Conservation (phyloP, 2,888 invertebrate genomes). For the Megaustenia siamemsis region DNA sequence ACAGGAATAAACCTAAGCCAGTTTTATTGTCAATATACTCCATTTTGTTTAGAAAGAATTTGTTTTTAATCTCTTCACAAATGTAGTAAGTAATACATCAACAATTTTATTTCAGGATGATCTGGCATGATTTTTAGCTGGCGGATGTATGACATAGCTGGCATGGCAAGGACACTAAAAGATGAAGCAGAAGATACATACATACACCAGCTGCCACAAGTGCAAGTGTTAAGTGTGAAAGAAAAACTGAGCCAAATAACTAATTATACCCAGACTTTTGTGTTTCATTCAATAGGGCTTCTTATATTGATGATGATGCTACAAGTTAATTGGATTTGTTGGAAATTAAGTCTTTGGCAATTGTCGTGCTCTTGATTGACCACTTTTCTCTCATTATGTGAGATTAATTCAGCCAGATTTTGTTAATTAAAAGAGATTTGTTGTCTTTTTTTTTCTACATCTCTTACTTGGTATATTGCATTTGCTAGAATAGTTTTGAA, state of each 20-base stretch:
- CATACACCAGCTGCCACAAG: neutral
- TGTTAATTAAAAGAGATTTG: neutral
- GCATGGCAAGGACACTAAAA: neutral
- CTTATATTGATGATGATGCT: neutral
- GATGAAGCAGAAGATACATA: neutral
- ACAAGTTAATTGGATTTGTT: slow-evolving; percentile 2
- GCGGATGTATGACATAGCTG: slow-evolving; percentile 14
- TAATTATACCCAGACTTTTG: slow-evolving; percentile 26
- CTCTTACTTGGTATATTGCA: neutral
- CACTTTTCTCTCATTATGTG: neutral
- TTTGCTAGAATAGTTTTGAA: neutral
- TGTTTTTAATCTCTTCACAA: too few species aligned
- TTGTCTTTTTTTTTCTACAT: neutral
- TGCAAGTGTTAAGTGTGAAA: neutral
- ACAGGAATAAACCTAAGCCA: too few species aligned
- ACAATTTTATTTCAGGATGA: slow-evolving; percentile 50
- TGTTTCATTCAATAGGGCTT: slow-evolving; percentile 18
- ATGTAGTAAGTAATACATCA: too few species aligned
- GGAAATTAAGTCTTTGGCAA: neutral
- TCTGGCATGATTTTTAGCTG: slow-evolving; percentile 49
- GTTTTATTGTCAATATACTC: too few species aligned
- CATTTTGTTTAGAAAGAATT: too few species aligned
- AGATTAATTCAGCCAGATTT: neutral
- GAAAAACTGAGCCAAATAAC: slow-evolving; percentile 10
- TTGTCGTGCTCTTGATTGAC: too few species aligned